These are phyloP conservation scores for Pollenia labialis DNA, from an alignment of 2,888 invertebrate species.

Conservation along the genomic window DNA sequence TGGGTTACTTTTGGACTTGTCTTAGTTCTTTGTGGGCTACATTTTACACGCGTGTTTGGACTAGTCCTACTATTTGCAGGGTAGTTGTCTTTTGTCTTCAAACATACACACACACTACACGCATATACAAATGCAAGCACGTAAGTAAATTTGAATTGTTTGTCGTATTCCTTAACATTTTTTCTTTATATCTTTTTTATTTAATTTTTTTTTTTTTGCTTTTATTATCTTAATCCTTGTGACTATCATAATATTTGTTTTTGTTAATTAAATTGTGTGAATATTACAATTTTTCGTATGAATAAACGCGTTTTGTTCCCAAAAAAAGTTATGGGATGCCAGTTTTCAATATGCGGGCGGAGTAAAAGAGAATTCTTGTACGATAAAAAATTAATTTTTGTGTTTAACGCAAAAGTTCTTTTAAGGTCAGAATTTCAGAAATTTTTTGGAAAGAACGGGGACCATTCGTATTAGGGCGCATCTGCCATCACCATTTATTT, in stretches of 20 bases:
- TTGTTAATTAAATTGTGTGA: constrained; percentile 84
- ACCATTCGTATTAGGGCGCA: too few species aligned
- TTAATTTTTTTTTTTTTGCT: constrained; percentile 19
- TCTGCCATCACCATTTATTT: too few species aligned
- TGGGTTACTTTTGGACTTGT: too few species aligned
- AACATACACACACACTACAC: neutral
- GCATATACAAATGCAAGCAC: neutral
- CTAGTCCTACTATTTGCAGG: too few species aligned
- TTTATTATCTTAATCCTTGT: constrained; percentile 47
- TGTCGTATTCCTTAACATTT: neutral
- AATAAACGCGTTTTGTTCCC: constrained; percentile 82
- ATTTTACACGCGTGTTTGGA: too few species aligned
- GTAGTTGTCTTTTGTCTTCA: neutral
- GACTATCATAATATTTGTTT: constrained; percentile 83
- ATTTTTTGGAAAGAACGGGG: too few species aligned
- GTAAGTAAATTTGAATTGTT: neutral
- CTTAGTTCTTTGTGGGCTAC: too few species aligned
- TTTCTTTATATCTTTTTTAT: constrained; percentile 2
- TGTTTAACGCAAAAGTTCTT: too few species aligned
- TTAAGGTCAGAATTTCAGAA: too few species aligned
- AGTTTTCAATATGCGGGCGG: neutral
- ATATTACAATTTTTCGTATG: constrained; percentile 83
- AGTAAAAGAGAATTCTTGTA: too few species aligned
- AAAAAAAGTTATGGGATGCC: neutral
- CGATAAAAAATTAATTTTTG: too few species aligned